Conservation (phyloP, 2,888 invertebrate species). For the Caenorhabditis auriculariae region DNA sequence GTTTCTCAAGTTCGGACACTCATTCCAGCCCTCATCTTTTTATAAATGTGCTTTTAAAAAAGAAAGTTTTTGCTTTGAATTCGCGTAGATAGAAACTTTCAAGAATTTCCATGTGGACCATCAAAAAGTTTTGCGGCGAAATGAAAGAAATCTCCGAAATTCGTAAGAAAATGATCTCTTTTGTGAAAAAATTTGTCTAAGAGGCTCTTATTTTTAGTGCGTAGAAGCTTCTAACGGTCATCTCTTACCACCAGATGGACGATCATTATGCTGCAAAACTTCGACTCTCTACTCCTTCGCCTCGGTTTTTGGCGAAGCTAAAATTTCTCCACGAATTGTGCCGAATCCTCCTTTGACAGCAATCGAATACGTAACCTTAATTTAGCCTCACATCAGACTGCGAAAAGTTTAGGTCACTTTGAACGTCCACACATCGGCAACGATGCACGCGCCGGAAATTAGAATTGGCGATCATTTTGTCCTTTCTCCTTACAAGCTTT, state of each 20-base stretch:
- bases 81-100: no score
- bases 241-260: constrained; percentile 39
- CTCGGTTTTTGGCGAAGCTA: constrained; percentile 44
- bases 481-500: constrained; percentile 45
- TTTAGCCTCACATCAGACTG: constrained; percentile 1
- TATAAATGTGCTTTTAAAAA: no score
- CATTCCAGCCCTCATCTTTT: no score
- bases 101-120: no score
- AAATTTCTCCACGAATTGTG: constrained; percentile 44
- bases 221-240: constrained; percentile 52
- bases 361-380: constrained; percentile 40
- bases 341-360: constrained; percentile 49
- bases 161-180: no score
- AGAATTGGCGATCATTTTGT: constrained; percentile 52
- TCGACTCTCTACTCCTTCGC: constrained; percentile 51
- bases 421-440: constrained; percentile 52
- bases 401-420: constrained; percentile 38
- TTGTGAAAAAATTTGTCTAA: no score
- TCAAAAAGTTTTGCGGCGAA: no score
- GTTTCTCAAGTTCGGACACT: no score
- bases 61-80: no score
- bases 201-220: constrained; percentile 32
- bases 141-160: no score
- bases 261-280: constrained; percentile 53
- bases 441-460: constrained; percentile 50